Evolutionary conservation across 2,888 invertebrate genomes (phyloP), one percentile per base, ranked within the genome.

Genomic region (Antitype chi): DNA sequence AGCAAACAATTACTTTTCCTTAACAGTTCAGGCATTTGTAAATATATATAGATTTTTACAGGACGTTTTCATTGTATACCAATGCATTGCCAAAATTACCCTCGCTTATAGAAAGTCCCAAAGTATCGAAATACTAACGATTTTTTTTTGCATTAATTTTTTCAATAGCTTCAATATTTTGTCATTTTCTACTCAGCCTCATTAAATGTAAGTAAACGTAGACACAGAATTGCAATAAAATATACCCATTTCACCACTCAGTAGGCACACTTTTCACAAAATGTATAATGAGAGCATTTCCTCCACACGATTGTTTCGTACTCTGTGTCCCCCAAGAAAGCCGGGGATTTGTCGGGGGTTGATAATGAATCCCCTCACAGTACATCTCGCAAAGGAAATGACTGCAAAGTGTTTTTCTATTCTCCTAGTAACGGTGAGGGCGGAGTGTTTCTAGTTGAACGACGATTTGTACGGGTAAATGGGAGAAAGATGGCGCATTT

Each of bases 401-500:
- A 93, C 92, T 92, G 93, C 93, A 94, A 96, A 96, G 95, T 96
- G 96, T 95, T 96, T 96, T 96, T 95, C 95, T 95, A 94, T 94
- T 95, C 92, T 90, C 92, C 88, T 89, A 85, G 90, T 85, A 90
- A 91, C 89, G 87, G 87, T 90, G 86, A 91, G 90, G 90, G 91
- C 84, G 89, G 89, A 89, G 85, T 67, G 76, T 67, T 82, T 87
- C 87, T 87, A 88, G 85, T 86, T 87, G 82, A 85, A 84, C 82
- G 87, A 87, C 87, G 87, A 89, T 85, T 88, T 88, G 71, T 69
- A 76, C 52, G 43, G 11, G 49, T 53, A 66, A 55, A 85, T 76
- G 53, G 62, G n/a, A 57, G 38, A 69, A 60, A 9, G 17, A 70
- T 81, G 73, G 69, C 20, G 49, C 15, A 32, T 53, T 55, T 20